phyloP scores from a whole-genome alignment of 2,797 vertebrate genomes.

The Sebastes variabilis region DNA sequence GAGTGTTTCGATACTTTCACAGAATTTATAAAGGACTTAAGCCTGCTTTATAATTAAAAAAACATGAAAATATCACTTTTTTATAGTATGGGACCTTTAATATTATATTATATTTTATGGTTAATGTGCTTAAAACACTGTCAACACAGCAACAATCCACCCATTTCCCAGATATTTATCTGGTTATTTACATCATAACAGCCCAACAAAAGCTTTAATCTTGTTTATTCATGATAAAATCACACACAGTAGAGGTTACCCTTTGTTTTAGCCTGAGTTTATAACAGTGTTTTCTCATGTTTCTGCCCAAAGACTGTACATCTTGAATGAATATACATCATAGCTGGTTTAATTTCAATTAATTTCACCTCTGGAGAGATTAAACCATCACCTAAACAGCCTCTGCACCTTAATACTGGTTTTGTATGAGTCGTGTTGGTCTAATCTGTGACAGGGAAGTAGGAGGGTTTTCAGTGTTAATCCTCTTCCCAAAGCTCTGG shows the following conservation, averaged over 20 bases:
- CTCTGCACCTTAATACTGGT: neutral
- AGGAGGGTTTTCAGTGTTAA: conserved; percentile 66
- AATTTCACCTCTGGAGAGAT: neutral
- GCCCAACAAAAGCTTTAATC: neutral
- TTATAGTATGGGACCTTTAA: too few relatives aligned
- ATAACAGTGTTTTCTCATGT: neutral
- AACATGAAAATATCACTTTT: too few relatives aligned
- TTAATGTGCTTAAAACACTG: neutral
- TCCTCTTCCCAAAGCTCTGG: conserved; percentile 42
- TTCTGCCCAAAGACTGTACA: neutral
- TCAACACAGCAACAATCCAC: neutral
- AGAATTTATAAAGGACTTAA: too few relatives aligned
- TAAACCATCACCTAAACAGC: neutral
- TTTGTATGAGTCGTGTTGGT: neutral
- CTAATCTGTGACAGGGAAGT: conserved; percentile 60
- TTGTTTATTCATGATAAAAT: neutral
- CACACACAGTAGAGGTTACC: neutral
- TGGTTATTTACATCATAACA: neutral
- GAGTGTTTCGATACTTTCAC: too few relatives aligned
- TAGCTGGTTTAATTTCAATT: neutral
- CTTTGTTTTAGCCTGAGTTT: neutral
- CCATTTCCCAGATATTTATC: neutral
- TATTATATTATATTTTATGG: too few relatives aligned
- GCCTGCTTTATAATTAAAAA: too few relatives aligned
- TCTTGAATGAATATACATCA: neutral